These are phyloP conservation scores for Raja brachyura DNA, from an alignment of 2,113 vertebrate genomes.

Conservation along the genomic window DNA sequence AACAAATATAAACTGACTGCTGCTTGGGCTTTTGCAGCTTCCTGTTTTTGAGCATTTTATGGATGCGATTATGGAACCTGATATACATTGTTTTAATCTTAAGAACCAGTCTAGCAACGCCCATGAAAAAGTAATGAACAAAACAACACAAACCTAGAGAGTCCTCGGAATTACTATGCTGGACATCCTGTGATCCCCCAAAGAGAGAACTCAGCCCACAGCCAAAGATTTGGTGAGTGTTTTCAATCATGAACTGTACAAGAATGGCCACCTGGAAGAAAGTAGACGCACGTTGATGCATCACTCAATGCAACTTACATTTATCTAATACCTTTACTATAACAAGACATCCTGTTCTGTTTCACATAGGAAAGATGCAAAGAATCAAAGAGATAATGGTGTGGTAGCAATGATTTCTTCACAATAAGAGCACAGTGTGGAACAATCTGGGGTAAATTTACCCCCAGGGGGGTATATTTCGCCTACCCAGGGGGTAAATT, in stretches of 20 bases:
- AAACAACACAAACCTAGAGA: constrained; percentile 48
- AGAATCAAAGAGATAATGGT: background rate
- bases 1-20: background rate
- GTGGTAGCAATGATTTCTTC: background rate
- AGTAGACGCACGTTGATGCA: background rate
- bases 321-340: too few species aligned
- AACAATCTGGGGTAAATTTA: too few species aligned
- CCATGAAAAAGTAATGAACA: background rate
- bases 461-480: too few species aligned
- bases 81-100: background rate
- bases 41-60: background rate
- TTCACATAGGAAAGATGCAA: background rate
- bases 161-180: constrained; percentile 45
- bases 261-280: constrained; percentile 58
- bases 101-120: background rate
- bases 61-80: background rate
- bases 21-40: background rate
- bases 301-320: background rate
- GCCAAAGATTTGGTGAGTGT: constrained; percentile 60
- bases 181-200: constrained; percentile 46
- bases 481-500: too few species aligned
- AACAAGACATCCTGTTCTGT: background rate
- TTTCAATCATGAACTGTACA: constrained; percentile 66
- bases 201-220: constrained; percentile 57
- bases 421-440: background rate